Evolutionary conservation across 2,113 vertebrate species (phyloP).

Genomic region (Mohoua ochrocephala): DNA sequence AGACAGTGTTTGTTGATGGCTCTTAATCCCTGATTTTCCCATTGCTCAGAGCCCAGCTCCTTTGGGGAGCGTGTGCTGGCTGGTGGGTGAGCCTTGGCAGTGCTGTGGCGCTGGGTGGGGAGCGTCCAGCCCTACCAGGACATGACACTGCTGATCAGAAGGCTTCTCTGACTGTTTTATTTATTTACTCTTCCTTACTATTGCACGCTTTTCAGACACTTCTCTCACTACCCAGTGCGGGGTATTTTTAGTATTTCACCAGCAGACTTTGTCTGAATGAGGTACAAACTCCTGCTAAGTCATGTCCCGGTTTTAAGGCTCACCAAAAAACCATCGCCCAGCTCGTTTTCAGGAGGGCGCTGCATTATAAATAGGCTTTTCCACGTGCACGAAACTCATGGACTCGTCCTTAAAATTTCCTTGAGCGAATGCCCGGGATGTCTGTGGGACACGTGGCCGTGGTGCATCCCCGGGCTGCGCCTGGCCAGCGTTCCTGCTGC

Average conservation of each 20-base stretch:
- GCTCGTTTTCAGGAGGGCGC: background rate
- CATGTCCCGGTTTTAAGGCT: background rate
- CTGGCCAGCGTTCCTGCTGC: background rate
- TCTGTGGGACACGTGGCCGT: background rate
- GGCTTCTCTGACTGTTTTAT: background rate
- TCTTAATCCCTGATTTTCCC: background rate
- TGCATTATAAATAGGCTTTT: background rate
- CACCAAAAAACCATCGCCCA: background rate
- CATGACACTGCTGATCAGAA: background rate
- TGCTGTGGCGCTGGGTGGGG: background rate
- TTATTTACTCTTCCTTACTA: background rate
- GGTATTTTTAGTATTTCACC: background rate
- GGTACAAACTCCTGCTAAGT: background rate
- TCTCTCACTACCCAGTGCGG: fast-evolving
- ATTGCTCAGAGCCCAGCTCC: background rate
- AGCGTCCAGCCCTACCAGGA: background rate
- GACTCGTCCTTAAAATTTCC: background rate
- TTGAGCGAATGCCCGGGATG: background rate
- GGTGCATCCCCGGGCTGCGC: background rate
- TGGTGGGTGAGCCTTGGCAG: background rate
- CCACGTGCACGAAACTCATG: fast-evolving
- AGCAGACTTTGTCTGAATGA: background rate
- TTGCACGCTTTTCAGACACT: background rate
- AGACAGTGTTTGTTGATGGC: background rate
- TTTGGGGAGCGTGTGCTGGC: fast-evolving